These are phyloP conservation scores for Stenopsyche tienmushanensis DNA, from an alignment of 1,140 invertebrate species.

Conservation along the genomic window DNA sequence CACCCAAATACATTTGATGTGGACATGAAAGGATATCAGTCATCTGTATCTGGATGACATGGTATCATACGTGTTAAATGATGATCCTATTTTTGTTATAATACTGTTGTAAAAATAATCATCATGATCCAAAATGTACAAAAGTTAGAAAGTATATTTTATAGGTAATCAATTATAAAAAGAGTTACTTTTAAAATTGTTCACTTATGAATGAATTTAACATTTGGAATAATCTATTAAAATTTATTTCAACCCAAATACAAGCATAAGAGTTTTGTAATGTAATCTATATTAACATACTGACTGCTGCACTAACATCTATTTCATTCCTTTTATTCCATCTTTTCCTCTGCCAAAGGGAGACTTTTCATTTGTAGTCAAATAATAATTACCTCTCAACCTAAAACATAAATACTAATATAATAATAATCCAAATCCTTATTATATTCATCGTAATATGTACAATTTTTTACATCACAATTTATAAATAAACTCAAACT, in stretches of 20 bases:
- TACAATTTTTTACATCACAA: background rate
- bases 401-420: constrained; percentile 42
- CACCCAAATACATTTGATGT: too few species aligned
- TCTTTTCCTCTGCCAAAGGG: constrained; percentile 27
- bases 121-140: too few species aligned
- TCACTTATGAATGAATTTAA: background rate
- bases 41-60: too few species aligned
- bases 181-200: too few species aligned
- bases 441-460: background rate
- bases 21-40: too few species aligned
- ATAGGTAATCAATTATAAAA: too few species aligned
- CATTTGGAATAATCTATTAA: background rate
- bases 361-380: constrained; percentile 42
- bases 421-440: constrained; percentile 11
- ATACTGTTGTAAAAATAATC: too few species aligned
- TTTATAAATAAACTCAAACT: too few species aligned
- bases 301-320: background rate
- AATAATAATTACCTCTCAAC: constrained; percentile 48
- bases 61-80: too few species aligned
- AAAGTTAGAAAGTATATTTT: too few species aligned
- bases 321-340: constrained; percentile 23
- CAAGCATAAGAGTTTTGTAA: constrained; percentile 1
- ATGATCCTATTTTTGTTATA: too few species aligned
- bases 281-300: background rate
- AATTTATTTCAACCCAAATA: background rate